Base-by-base conservation (phyloP, 2,888 invertebrate genomes). In the Drymonia ruficornis region DNA sequence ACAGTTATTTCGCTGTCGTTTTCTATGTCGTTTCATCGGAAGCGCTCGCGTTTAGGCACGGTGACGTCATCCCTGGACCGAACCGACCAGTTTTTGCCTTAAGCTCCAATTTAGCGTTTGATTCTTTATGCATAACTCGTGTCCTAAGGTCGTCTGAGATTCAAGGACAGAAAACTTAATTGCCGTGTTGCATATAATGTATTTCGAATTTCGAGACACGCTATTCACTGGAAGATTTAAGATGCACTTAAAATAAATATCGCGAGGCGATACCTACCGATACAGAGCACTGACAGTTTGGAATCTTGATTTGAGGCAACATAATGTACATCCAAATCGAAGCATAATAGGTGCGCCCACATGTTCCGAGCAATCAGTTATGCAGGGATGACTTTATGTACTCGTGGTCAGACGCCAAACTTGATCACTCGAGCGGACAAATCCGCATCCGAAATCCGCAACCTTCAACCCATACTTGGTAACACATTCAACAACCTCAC, bases 101-200 rank as follows among this genome's bases (percentile, higher is more conserved):
- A 72, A 84, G 86, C 84, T 79, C 86, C 86, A 87, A 87, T 87
- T 91, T 84, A 84, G 84, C 80, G 80, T 87, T 90, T 89, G 87
- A 89, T 88, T 89, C 86, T 89, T 85, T 89, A 89, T 89, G 89
- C 89, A 91, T 90, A 91, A 81, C 87, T 88, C 80, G 71, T 81
- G 86, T 86, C 85, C 89, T 89, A 84, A 91, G 89, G 90, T 88
- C 89, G 86, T 86, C 87, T 87, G 84, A 68, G 78, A 73, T 81
- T 81, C 89, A 89, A 89, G 89, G 89, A 85, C 86, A 87, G 61
- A 59, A 58, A 65, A 73, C 72, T 78, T 87, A 83, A 86, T 85
- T 86, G 80, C 74, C 66, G 63, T 68, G 62, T 65, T 61, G 47
- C 59, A 65, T 61, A 53, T 53, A 49, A 2, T 23, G 23, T 23